Evolutionary conservation across 2,888 invertebrate species (phyloP), one percentile per base, ranked within the genome.

Genomic region (Labia minor): DNA sequence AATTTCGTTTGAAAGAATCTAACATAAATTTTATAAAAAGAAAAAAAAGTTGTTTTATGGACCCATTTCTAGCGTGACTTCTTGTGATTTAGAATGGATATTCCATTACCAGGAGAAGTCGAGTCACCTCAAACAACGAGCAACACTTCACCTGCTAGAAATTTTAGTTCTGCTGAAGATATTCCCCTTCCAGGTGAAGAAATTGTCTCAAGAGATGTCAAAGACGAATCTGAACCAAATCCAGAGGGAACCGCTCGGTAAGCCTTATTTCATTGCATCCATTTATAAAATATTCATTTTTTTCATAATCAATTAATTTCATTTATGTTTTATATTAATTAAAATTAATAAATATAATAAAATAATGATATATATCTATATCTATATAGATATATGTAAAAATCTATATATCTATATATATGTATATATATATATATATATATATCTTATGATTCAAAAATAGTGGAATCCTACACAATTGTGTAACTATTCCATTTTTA

Each of bases 161-260:
- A 49, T n/a, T 16, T 16, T 3, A 49, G 49, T 3, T 14, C 4
- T 3, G 49, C 49, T 14, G 49, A 49, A 49, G 8, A 49, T 49
- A 49, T 49, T 49, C 49, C 49, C 14, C 16, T 49, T n/a, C 49
- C 49, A n/a, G 49, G 49, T 49, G 49, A 49, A 49, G 49, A 49
- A 49, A n/a, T 16, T n/a, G 3, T 14, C 16, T 11, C 49, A 16
- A 14, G 16, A 49, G 16, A 11, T 49, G 14, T 14, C 14, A 49
- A 49, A 49, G 49, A 49, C 2, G 49, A 49, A 49, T n/a, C 3
- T 49, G 16, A n/a, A 8, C 2, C n/a, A n/a, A 49, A 16, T 3
- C 16, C 4, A 49, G 49, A 49, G n/a, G 49, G 14, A n/a, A 11
- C n/a, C 49, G n/a, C n/a, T n/a, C 49, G 49, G 49, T 49, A 49